A percentile compares a stretch with the other conserved stretches of the same genome.
phyloP scores from a whole-genome alignment of 1,140 invertebrate species.

The Globodera rostochiensis region DNA sequence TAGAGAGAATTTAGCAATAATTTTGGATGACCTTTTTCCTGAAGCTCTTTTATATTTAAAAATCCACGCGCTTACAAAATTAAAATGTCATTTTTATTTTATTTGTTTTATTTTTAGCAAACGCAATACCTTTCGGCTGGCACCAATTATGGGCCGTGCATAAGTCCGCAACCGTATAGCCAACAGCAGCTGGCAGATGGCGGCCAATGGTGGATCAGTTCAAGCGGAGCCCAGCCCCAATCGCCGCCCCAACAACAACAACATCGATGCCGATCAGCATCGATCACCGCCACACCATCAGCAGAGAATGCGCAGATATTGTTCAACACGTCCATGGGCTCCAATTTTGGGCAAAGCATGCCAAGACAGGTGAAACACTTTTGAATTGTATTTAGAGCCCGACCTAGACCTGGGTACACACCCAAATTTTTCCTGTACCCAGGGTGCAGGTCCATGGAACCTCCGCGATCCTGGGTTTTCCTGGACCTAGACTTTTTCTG shows the following conservation, averaged over 20 bases:
- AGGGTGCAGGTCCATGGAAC: too few relatives aligned
- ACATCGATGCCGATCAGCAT: background rate
- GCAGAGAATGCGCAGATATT: background rate
- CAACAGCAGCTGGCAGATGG: background rate
- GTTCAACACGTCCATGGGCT: background rate
- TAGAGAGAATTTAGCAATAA: too few relatives aligned
- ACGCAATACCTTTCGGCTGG: background rate
- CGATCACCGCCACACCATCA: background rate
- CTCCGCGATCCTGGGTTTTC: too few relatives aligned
- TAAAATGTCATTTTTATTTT: too few relatives aligned
- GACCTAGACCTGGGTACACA: too few relatives aligned
- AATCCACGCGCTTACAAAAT: too few relatives aligned
- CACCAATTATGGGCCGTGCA: background rate
- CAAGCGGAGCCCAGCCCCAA: background rate
- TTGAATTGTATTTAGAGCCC: too few relatives aligned
- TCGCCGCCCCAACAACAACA: background rate
- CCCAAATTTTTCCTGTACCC: too few relatives aligned
- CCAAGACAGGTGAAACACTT: background rate
- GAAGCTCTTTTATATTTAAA: too few relatives aligned
- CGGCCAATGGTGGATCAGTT: background rate
- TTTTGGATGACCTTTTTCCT: too few relatives aligned
- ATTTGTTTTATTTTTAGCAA: background rate
- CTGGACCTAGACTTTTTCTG: too few relatives aligned
- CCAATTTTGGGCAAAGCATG: background rate
- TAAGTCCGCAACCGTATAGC: background rate